Conservation (phyloP, 2,888 invertebrate species). For the Boloria selene region DNA sequence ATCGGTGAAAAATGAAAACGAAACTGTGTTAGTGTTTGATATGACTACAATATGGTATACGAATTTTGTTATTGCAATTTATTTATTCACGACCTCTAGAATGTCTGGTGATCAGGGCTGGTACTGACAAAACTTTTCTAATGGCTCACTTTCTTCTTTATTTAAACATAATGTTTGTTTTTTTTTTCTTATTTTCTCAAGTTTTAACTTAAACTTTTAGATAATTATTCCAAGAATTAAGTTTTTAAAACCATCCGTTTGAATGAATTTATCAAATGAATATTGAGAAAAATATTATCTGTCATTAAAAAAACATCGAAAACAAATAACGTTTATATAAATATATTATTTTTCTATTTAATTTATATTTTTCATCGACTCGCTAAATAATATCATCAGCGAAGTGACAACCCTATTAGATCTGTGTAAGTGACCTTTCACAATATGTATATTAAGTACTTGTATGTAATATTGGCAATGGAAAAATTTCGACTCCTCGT, state of each 20-base stretch:
- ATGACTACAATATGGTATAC: slow-evolving; percentile 24
- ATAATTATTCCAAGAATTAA: too few relatives aligned
- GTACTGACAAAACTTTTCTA: neutral
- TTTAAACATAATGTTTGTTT: too few relatives aligned
- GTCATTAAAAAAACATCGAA: too few relatives aligned
- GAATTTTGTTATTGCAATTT: slow-evolving; percentile 26
- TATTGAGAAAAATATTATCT: too few relatives aligned
- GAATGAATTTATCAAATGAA: too few relatives aligned
- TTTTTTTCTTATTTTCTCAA: too few relatives aligned
- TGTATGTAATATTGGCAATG: slow-evolving; percentile 17
- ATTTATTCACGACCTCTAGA: slow-evolving; percentile 27
- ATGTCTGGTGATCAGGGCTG: slow-evolving; percentile 12
- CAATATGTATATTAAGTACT: slow-evolving; percentile 20
- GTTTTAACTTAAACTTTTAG: too few relatives aligned
- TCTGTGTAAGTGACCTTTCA: slow-evolving; percentile 16
- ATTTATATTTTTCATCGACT: too few relatives aligned
- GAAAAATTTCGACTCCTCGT: slow-evolving; percentile 7
- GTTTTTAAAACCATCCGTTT: too few relatives aligned
- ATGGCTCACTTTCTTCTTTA: neutral
- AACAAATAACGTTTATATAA: too few relatives aligned
- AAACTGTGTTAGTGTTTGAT: slow-evolving; percentile 34
- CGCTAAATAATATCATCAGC: neutral
- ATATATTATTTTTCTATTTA: too few relatives aligned
- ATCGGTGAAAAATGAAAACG: slow-evolving; percentile 44
- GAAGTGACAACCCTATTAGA: slow-evolving; percentile 8